Evolutionary conservation across 2,113 vertebrate genomes (phyloP).

Genomic region (Lethenteron reissneri): DNA sequence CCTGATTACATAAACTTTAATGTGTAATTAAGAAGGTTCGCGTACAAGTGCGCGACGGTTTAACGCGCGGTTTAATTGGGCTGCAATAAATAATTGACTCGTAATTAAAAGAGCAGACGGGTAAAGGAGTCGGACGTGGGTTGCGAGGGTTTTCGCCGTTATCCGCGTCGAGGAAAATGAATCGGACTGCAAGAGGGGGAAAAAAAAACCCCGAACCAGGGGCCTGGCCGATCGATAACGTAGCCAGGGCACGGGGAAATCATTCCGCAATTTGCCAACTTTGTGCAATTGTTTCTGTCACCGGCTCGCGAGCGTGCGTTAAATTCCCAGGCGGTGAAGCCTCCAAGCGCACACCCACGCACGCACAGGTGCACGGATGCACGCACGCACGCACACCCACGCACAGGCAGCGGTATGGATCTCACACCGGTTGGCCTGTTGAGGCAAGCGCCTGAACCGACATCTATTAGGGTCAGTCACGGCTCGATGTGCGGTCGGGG

Average conservation of each 20-base stretch:
- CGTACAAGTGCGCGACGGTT: no score
- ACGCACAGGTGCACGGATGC: neutral
- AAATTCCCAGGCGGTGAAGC: neutral
- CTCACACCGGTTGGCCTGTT: no score
- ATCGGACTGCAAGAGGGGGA: neutral
- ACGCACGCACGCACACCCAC: constrained; percentile 1
- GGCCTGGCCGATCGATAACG: neutral
- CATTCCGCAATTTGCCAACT: neutral
- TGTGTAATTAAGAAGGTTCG: no score
- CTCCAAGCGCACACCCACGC: neutral
- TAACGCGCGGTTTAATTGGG: no score
- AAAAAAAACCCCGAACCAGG: neutral
- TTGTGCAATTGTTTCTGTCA: neutral
- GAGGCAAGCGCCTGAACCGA: no score
- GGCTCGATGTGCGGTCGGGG: no score
- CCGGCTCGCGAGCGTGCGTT: neutral
- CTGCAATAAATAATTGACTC: no score
- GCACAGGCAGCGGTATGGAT: neutral
- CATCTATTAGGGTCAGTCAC: no score
- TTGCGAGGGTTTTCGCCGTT: neutral
- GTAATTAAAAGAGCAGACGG: no score
- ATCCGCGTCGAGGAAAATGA: neutral
- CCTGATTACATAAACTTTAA: no score
- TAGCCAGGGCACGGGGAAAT: neutral
- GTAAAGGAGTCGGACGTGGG: no score